Base-by-base conservation (phyloP, 2,113 vertebrate species). In the Salvelinus alpinus region DNA sequence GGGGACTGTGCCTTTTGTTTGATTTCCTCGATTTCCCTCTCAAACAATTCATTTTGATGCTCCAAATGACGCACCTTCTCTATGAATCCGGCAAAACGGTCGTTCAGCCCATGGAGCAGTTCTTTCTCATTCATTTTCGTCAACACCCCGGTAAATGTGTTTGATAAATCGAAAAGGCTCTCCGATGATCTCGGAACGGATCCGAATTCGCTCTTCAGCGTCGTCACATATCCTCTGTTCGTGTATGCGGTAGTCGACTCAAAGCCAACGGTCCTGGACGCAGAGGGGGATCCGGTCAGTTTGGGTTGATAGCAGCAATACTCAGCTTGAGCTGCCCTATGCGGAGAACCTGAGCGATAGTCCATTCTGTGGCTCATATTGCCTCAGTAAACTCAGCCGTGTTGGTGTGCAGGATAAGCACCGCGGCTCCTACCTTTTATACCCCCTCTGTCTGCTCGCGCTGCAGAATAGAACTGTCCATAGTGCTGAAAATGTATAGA, bases 11-110 rank as follows among this genome's bases (percentile, higher is more conserved):
- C 84, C 73, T 80, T 90, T 9, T 85, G 78, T 20, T 80, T 78
- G 16, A 93, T 84, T 11, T 82, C 85, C 59, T 80, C 65, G 0
- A 94, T 91, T n/a, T 94, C 92, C 13, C 44, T 85, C 80, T 93
- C 90, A 29, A 94, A 82, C 5, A 86, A 79, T 1, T 80, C 81
- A 74, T 94, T 94, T 27, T 93, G 89, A 25, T 64, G 73, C 74
- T 94, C 90, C 66, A 94, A 87, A 14, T 82, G 85, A 71, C 87
- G 92, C 73, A 94, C 93, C 79, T 90, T 94, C 13, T 91, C 88
- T 64, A 93, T 92, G 81, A 92, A 94, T 1, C 89, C 88, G 0
- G 92, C 89, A 1, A 94, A 91, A 1, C 93, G 92, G 18, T 88
- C 87, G 76, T 94, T 94, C 22, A 94, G 86, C 16, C 89, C 90